Conservation (phyloP, 64 coral and sea anemone genomes). For the Stichodactyla helianthus region DNA sequence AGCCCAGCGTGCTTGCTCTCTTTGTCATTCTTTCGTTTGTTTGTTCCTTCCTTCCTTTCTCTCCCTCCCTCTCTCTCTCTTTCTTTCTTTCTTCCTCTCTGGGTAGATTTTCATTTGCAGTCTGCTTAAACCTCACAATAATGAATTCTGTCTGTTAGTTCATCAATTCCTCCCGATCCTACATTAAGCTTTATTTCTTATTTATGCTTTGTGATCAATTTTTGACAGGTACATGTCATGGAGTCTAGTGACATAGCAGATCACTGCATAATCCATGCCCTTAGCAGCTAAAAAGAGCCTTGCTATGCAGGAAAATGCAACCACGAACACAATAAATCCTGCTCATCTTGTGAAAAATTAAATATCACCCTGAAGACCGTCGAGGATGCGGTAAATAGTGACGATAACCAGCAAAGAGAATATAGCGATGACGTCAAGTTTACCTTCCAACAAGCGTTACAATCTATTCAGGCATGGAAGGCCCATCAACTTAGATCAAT, state of each 20-base stretch:
- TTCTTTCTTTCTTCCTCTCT: too few relatives aligned
- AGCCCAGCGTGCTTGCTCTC: too few relatives aligned
- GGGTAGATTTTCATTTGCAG: too few relatives aligned
- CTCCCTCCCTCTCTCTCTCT: too few relatives aligned
- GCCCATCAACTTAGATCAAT: neutral
- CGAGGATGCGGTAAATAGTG: neutral
- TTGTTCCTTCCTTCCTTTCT: too few relatives aligned
- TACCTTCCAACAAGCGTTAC: neutral
- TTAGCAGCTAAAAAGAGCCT: constrained; percentile 10
- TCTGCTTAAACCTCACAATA: too few relatives aligned
- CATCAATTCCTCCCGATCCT: too few relatives aligned
- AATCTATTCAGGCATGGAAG: constrained; percentile 12
- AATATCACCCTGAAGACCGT: neutral
- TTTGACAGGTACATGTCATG: too few relatives aligned
- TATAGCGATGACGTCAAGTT: neutral
- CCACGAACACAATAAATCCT: constrained; percentile 1
- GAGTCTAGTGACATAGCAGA: constrained; percentile 19
- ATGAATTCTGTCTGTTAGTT: too few relatives aligned
- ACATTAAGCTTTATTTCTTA: too few relatives aligned
- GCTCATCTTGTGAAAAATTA: neutral
- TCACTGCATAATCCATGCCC: constrained; percentile 21
- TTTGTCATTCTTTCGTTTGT: too few relatives aligned
- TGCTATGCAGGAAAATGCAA: neutral
- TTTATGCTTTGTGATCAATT: too few relatives aligned
- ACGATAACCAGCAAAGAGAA: neutral